Percentiles rank a stretch among this genome's conserved stretches.
These are phyloP conservation scores for Corythornis vintsioides DNA, from an alignment of 2,113 vertebrate species.

Conservation along the genomic window DNA sequence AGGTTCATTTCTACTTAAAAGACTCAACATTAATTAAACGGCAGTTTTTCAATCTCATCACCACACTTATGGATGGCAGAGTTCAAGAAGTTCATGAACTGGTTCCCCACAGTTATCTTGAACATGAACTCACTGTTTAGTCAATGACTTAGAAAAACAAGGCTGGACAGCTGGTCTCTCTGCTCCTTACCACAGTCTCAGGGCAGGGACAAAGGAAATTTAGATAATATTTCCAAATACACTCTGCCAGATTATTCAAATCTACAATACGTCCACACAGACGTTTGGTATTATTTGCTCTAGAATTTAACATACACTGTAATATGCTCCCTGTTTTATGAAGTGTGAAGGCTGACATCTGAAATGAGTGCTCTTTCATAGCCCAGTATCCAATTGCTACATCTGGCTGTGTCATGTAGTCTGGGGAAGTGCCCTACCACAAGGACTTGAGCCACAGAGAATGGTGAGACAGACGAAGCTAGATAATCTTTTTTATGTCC, in stretches of 20 bases:
- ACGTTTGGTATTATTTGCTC: conserved; percentile 21
- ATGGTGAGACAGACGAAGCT: conserved; percentile 55
- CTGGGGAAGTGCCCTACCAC: conserved; percentile 58
- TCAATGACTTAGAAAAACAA: conserved; percentile 82
- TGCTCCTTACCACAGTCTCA: conserved; percentile 79
- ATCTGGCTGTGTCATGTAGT: conserved; percentile 58
- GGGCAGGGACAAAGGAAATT: conserved; percentile 66
- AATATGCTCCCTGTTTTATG: conserved; percentile 29
- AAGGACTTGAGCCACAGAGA: conserved; percentile 57
- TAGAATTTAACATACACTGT: not conserved
- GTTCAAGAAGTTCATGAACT: conserved; percentile 81
- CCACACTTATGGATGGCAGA: conserved; percentile 53
- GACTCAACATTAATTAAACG: conserved; percentile 40
- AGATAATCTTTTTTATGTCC: conserved; percentile 62
- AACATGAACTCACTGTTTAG: conserved; percentile 80
- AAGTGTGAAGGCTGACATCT: conserved; percentile 35
- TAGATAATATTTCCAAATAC: conserved; percentile 54
- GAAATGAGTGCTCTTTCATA: conserved; percentile 40
- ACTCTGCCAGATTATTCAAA: conserved; percentile 39
- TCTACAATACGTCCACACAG: not conserved
- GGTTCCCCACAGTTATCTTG: conserved; percentile 76
- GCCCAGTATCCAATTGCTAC: not conserved
- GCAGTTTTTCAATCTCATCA: conserved; percentile 37
- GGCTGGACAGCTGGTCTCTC: conserved; percentile 72
- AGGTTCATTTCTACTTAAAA: not conserved